These are phyloP conservation scores for Papilio machaon DNA, from an alignment of 1,140 invertebrate species.

Conservation along the genomic window DNA sequence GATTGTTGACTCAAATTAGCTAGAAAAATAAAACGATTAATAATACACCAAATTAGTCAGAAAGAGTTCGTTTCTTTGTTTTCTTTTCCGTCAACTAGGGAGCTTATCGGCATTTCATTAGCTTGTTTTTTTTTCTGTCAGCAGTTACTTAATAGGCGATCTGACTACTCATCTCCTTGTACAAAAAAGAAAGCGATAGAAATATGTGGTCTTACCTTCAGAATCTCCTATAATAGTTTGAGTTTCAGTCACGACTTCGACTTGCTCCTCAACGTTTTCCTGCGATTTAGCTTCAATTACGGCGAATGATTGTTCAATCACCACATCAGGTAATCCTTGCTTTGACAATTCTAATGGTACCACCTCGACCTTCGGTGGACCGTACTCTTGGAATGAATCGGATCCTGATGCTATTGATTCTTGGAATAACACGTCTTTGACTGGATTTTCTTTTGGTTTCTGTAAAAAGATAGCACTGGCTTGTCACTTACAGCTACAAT, in stretches of 20 bases:
- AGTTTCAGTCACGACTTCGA: constrained; percentile 40
- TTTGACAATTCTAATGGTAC: constrained; percentile 53
- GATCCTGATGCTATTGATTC: constrained; percentile 68
- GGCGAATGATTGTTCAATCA: constrained; percentile 58
- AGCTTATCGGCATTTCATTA: not conserved
- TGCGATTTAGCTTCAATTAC: constrained; percentile 41
- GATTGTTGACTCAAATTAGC: constrained; percentile 31
- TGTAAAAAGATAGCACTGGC: constrained; percentile 41
- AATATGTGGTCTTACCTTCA: constrained; percentile 14
- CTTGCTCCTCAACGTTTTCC: constrained; percentile 31
- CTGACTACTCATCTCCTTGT: no score
- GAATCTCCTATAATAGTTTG: constrained; percentile 35
- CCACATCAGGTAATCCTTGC: constrained; percentile 63
- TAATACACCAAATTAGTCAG: not conserved
- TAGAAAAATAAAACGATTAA: not conserved
- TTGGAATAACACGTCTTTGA: constrained; percentile 55
- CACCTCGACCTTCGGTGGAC: constrained; percentile 61
- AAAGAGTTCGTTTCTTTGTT: not conserved
- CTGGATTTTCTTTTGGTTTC: constrained; percentile 54
- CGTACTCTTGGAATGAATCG: constrained; percentile 67
- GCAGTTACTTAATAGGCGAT: not conserved
- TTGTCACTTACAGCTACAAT: not conserved
- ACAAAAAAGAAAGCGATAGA: not conserved
- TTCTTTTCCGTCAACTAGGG: not conserved
- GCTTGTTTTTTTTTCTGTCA: not conserved